phyloP scores from a whole-genome alignment of 2,113 vertebrate species.

The Dicrurus megarhynchus region DNA sequence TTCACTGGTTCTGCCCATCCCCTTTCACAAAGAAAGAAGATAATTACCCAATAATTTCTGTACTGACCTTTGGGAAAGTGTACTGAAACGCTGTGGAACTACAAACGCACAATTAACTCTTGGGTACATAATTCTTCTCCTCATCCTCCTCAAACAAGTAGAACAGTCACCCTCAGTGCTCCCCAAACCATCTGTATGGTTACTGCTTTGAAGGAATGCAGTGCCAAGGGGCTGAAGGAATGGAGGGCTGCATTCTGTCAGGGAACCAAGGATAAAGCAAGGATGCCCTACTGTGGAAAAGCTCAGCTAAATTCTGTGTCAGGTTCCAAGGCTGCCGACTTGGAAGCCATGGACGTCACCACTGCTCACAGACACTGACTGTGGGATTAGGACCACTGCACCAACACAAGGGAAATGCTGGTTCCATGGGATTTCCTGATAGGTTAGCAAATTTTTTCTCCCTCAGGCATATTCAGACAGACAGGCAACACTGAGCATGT shows the following conservation, averaged over 20 bases:
- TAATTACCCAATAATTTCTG: constrained; percentile 5
- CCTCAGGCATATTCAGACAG: not conserved
- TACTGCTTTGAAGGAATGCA: not conserved
- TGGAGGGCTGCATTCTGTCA: not conserved
- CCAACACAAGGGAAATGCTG: not conserved
- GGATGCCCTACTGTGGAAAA: not conserved
- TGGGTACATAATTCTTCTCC: not conserved
- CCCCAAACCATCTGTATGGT: not conserved
- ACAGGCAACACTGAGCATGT: not conserved
- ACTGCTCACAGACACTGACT: not conserved
- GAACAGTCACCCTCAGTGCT: not conserved
- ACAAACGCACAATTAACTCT: not conserved
- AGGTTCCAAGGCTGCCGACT: not conserved
- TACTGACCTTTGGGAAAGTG: not conserved
- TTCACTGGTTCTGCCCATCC: not conserved
- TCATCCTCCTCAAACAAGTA: not conserved
- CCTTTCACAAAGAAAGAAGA: not conserved
- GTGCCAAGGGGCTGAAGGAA: not conserved
- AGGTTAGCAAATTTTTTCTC: not conserved
- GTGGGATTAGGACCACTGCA: not conserved
- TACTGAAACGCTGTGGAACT: not conserved
- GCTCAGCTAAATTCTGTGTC: not conserved
- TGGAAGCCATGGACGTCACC: not conserved
- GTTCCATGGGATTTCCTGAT: not conserved
- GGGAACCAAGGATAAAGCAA: not conserved